A percentile compares a stretch with the other conserved stretches of the same genome.
Conservation (phyloP, 2,888 invertebrate genomes). For the Drosophila multiciliata region DNA sequence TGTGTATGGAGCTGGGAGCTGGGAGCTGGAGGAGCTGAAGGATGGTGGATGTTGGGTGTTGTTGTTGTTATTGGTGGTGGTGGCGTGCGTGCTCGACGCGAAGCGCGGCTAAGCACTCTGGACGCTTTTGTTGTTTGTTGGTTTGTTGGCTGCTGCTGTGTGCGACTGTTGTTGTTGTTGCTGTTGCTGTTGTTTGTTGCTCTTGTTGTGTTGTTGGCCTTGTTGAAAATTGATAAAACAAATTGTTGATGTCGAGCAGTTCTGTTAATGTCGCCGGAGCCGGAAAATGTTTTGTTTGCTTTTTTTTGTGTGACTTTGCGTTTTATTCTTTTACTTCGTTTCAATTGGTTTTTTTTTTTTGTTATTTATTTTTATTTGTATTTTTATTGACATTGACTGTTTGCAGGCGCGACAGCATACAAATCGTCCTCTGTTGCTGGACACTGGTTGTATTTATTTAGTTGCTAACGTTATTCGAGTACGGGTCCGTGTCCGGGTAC, state of each 20-base stretch:
- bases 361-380: constrained; percentile 25
- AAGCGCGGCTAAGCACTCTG: constrained; percentile 74
- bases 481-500: constrained; percentile 13
- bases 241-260: constrained; percentile 83
- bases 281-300: constrained; percentile 83
- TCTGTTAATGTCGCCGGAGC: constrained; percentile 83
- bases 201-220: constrained; percentile 62
- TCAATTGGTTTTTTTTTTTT: constrained; percentile 6
- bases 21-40: constrained; percentile 45
- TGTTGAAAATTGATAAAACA: constrained; percentile 82
- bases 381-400: constrained; percentile 65
- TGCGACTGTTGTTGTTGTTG: constrained; percentile 47
- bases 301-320: constrained; percentile 74
- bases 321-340: constrained; percentile 50
- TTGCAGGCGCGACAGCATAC: constrained; percentile 36
- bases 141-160: constrained; percentile 54
- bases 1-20: constrained; percentile 30
- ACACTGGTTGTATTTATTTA: constrained; percentile 36
- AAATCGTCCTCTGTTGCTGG: constrained; percentile 55
- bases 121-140: constrained; percentile 75
- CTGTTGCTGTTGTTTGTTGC: constrained; percentile 36
- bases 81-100: constrained; percentile 72
- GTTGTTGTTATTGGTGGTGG: constrained; percentile 30
- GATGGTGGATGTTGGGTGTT: constrained; percentile 52
- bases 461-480: constrained; percentile 14